Evolutionary conservation across 2,797 vertebrate species (phyloP), one percentile per base, ranked within the genome.

Genomic region (Hephaestus fuliginosus): DNA sequence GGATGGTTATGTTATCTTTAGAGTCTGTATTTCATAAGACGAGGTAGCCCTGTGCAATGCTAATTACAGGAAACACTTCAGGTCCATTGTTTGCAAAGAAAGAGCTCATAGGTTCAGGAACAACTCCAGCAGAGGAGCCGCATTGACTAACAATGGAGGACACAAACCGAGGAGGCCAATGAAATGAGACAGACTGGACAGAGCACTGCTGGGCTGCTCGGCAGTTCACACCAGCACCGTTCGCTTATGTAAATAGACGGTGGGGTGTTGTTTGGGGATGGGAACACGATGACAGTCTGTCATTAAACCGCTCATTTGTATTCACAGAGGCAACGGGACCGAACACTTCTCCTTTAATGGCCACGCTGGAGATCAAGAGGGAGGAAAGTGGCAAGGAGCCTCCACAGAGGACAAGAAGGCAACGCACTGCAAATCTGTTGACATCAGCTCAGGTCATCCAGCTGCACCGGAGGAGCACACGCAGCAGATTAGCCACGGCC

Each of bases 31-130:
- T 78, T 88, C 61, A 69, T 73, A 63, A 67, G 70, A 70, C 22
- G 57, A 81, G 79, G 65, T 67, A 74, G 78, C 83, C 39, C 80
- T 78, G 52, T 11, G 79, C 60, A n/a, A 63, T 76, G 86, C 88
- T 91, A 92, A 93, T 92, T 89, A 84, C 86, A 85, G 90, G 84
- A 90, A 88, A 82, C 87, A 89, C 87, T 91, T 88, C 56, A 76
- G 51, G 56, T 60, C 66, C 58, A 88, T 90, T 91, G 91, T 89
- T 83, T 78, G 65, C 36, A 58, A 49, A 83, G 74, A 88, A 86
- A 84, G 57, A 66, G 57, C 82, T 80, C 70, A 18, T 73, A 70
- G 77, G 65, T 77, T 76, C 64, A 79, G 82, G 72, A 86, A 61
- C 74, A 55, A 53, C 73, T 83, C 82, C 87, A 85, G 83, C 87